Conservation (phyloP, 2,113 vertebrate species). For the Felis chaus region DNA sequence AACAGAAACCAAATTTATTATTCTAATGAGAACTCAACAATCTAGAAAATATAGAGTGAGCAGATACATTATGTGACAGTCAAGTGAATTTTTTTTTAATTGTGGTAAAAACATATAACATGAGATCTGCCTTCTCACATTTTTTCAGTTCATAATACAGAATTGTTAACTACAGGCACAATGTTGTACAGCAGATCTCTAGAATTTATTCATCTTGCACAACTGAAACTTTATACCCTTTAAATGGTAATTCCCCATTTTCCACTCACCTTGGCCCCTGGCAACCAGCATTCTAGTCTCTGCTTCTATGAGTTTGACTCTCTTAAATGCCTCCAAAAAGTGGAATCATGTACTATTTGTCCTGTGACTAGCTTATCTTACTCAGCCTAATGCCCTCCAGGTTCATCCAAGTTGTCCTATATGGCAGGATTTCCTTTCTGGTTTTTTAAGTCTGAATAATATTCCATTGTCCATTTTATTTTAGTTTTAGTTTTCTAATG, state of each 20-base stretch:
- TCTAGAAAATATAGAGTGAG: conserved; percentile 14
- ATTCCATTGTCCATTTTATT: not conserved
- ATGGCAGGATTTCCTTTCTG: not conserved
- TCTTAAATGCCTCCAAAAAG: not conserved
- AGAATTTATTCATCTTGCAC: not conserved
- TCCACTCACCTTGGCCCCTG: fast-evolving
- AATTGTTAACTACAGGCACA: not conserved
- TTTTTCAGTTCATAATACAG: not conserved
- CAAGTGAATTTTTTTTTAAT: conserved; percentile 26
- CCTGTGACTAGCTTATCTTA: not conserved
- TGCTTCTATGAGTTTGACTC: not conserved
- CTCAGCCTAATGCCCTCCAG: not conserved
- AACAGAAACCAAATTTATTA: conserved; percentile 1
- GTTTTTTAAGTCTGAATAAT: not conserved
- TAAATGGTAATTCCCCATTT: not conserved
- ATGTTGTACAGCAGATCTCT: not conserved
- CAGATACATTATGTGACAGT: conserved; percentile 10
- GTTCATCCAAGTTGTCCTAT: not conserved
- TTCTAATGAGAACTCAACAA: conserved; percentile 35
- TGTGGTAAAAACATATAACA: not conserved
- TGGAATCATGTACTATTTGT: not conserved
- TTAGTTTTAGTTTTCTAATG: not conserved
- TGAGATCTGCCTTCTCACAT: not conserved
- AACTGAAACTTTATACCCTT: not conserved
- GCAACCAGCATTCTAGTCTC: not conserved